These are phyloP conservation scores for Spicauda simplicius DNA, from an alignment of 2,888 invertebrate species.

Conservation along the genomic window DNA sequence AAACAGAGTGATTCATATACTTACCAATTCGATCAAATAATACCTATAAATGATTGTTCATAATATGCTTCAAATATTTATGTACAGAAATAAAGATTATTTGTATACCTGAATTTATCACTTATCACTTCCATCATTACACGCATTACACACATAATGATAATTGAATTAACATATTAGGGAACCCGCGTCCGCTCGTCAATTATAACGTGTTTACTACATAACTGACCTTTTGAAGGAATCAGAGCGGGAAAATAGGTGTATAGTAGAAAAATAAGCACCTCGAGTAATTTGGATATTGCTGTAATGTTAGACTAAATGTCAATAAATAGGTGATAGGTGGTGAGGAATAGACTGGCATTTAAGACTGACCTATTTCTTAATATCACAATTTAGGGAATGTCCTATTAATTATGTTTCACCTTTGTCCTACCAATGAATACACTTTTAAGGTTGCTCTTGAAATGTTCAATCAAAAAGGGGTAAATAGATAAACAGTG, in stretches of 20 bases:
- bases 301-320: neutral
- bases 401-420: no score
- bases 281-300: neutral
- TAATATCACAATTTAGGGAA: neutral
- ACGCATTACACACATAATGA: conserved; percentile 5
- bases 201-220: conserved; percentile 5
- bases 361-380: neutral
- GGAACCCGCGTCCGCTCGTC: conserved; percentile 13
- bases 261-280: conserved; percentile 13
- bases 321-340: neutral
- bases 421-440: no score
- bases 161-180: conserved; percentile 20
- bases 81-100: neutral
- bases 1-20: no score
- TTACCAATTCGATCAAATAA: neutral
- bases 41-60: neutral
- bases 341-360: neutral
- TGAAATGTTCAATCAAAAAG: no score
- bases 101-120: conserved; percentile 2
- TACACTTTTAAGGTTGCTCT: no score
- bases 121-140: neutral
- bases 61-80: no score
- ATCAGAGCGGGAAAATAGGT: conserved; percentile 29
- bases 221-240: conserved; percentile 33
- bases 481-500: no score